These are phyloP conservation scores for Rhyacophila evoluta DNA, from an alignment of 2,888 invertebrate genomes.

Conservation along the genomic window DNA sequence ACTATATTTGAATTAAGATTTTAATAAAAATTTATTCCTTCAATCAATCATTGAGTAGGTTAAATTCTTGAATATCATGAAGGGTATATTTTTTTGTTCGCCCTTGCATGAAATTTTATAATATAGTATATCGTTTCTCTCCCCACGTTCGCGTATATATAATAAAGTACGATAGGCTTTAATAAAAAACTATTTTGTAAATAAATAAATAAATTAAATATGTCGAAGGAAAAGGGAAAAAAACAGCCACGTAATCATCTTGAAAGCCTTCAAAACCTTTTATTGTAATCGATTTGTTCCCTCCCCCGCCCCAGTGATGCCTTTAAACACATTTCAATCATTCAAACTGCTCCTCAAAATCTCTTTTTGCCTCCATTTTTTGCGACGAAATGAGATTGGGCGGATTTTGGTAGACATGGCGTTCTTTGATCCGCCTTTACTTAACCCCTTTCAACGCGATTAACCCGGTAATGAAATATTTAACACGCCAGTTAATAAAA, in stretches of 20 bases:
- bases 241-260: conserved; percentile 51
- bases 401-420: background rate
- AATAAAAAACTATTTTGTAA: conserved; percentile 31
- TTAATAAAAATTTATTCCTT: too few species aligned
- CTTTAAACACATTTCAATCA: conserved; percentile 54
- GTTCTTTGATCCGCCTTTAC: background rate
- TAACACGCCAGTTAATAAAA: too few species aligned
- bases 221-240: conserved; percentile 23
- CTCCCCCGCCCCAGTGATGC: conserved; percentile 41
- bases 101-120: too few species aligned
- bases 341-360: conserved; percentile 41
- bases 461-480: background rate
- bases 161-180: conserved; percentile 26
- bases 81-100: too few species aligned
- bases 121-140: too few species aligned
- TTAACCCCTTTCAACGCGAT: background rate
- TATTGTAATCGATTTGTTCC: conserved; percentile 55
- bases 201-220: background rate
- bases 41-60: too few species aligned
- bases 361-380: conserved; percentile 30
- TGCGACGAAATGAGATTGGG: conserved; percentile 30
- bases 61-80: too few species aligned
- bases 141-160: too few species aligned
- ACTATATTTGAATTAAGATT: too few species aligned
- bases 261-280: conserved; percentile 53